Conservation (phyloP, 2,797 vertebrate genomes). For the Borostomias antarcticus region DNA sequence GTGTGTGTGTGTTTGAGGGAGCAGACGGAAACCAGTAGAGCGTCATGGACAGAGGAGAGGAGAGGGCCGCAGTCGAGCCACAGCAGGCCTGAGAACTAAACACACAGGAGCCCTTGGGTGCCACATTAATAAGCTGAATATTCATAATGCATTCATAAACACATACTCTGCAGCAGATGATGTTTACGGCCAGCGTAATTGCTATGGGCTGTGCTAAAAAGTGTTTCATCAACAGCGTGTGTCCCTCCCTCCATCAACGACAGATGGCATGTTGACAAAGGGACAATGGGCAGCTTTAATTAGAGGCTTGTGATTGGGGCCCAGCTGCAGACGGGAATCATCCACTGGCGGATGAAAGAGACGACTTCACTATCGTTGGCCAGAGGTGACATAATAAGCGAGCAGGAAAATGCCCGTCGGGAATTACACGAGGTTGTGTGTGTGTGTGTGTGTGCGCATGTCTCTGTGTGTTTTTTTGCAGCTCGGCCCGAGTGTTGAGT, state of each 20-base stretch:
- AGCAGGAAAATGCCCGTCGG: not conserved
- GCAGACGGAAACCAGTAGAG: too few relatives aligned
- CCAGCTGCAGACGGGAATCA: conserved; percentile 23
- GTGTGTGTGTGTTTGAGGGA: too few relatives aligned
- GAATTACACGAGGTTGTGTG: conserved; percentile 1
- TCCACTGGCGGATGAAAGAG: conserved; percentile 15
- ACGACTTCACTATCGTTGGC: not conserved
- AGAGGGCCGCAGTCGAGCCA: not conserved
- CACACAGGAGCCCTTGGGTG: too few relatives aligned
- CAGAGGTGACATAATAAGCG: conserved; percentile 12
- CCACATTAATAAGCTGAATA: too few relatives aligned
- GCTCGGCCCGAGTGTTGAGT: not conserved
- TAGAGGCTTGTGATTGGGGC: conserved; percentile 39
- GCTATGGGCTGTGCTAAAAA: not conserved
- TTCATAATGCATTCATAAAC: too few relatives aligned
- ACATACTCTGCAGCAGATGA: too few relatives aligned
- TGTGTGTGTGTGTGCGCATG: not conserved
- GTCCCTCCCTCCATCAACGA: not conserved
- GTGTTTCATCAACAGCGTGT: not conserved
- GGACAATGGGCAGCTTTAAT: conserved; percentile 42
- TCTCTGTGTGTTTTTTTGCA: not conserved
- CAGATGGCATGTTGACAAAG: not conserved
- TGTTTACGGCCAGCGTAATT: too few relatives aligned
- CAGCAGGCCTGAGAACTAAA: not conserved
- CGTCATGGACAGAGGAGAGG: not conserved